Conservation (phyloP, 2,113 vertebrate species). For the Oncorhynchus nerka region DNA sequence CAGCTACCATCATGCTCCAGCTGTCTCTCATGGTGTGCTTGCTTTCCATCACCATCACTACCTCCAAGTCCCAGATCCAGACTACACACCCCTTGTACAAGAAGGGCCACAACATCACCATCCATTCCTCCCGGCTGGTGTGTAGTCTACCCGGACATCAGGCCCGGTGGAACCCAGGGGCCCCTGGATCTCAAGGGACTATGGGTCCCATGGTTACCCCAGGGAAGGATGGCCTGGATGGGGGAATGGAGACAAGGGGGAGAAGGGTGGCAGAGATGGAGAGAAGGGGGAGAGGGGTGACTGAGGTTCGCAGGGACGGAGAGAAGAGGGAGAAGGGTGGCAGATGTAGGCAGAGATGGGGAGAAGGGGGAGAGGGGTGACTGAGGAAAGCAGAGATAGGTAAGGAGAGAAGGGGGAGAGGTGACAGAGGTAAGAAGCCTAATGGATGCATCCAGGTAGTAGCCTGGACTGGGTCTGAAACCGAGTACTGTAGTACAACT, state of each 20-base stretch:
- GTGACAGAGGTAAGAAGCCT: no score
- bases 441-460: no score
- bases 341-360: conserved; percentile 38
- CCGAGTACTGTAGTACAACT: not conserved
- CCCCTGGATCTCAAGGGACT: conserved; percentile 76
- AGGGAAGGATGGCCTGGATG: no score
- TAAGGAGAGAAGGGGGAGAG: not conserved
- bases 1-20: conserved; percentile 79
- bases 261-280: no score
- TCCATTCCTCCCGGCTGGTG: conserved; percentile 78
- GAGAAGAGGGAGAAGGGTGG: conserved; percentile 76
- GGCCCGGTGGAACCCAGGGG: conserved; percentile 83
- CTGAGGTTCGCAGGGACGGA: conserved; percentile 73
- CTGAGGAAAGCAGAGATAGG: conserved; percentile 70
- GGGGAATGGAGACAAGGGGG: no score
- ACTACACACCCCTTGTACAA: conserved; percentile 58
- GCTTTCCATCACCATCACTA: conserved; percentile 64
- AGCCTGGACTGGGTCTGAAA: not conserved
- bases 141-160: conserved; percentile 88
- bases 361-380: conserved; percentile 81
- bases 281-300: no score
- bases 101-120: conserved; percentile 70
- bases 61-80: not conserved
- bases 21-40: conserved; percentile 76
- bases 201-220: conserved; percentile 87